Conservation (phyloP, 1,140 invertebrate genomes). For the Harlomillsia oculata region DNA sequence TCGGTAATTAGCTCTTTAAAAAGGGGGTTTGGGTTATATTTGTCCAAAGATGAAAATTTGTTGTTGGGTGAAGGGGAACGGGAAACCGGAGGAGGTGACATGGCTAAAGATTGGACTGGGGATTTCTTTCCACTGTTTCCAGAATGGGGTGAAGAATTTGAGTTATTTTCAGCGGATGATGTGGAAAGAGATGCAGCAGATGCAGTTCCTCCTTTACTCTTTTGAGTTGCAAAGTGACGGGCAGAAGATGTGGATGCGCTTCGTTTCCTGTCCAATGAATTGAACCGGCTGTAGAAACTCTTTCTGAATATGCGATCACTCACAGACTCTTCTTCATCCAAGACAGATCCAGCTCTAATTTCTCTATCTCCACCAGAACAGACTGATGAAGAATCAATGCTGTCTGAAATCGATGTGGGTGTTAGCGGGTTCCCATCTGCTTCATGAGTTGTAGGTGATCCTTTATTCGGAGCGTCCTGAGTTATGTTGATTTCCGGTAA, state of each 20-base stretch:
- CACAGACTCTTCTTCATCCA: constrained; percentile 57
- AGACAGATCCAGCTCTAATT: constrained; percentile 7
- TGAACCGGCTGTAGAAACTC: constrained; percentile 78
- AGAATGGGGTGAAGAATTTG: background rate
- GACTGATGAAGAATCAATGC: constrained; percentile 58
- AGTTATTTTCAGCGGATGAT: background rate
- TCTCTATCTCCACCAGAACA: constrained; percentile 49
- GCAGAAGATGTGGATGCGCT: constrained; percentile 8
- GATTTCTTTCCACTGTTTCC: background rate
- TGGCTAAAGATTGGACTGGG: background rate
- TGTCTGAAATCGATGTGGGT: constrained; percentile 36
- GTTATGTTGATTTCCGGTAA: constrained; percentile 8
- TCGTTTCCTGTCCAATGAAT: constrained; percentile 39
- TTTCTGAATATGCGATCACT: constrained; percentile 74
- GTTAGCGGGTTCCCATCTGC: constrained; percentile 4
- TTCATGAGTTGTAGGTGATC: background rate
- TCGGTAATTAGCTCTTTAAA: constrained; percentile 31
- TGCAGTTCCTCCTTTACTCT: background rate
- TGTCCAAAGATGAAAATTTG: constrained; percentile 13
- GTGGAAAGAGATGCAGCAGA: background rate
- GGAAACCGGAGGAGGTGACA: background rate
- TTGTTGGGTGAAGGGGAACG: background rate
- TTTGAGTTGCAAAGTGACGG: background rate
- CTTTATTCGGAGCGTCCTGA: background rate
- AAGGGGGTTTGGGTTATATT: constrained; percentile 33